Evolutionary conservation across 2,797 vertebrate genomes (phyloP).

Genomic region (Ctenopoma kingsleyae): DNA sequence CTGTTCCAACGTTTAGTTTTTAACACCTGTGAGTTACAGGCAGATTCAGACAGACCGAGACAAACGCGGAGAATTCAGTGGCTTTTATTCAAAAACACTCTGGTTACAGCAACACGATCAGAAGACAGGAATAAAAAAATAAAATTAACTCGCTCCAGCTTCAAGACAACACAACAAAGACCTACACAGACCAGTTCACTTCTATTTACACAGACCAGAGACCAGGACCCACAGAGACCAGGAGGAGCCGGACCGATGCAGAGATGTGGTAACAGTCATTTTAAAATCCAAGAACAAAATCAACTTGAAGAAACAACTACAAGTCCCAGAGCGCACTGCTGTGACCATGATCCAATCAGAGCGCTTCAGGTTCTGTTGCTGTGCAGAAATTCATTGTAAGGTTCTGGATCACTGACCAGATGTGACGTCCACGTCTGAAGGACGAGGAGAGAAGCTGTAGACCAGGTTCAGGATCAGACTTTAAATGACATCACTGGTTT

Average conservation of each 20-base stretch:
- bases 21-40: too few species aligned
- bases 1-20: too few species aligned
- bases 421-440: not conserved
- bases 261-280: conserved; percentile 2
- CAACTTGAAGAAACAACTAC: not conserved
- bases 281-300: not conserved
- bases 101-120: conserved; percentile 64
- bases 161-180: conserved; percentile 37
- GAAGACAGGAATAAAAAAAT: conserved; percentile 76
- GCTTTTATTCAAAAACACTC: conserved; percentile 81
- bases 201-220: conserved; percentile 64
- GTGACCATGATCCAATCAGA: conserved; percentile 21
- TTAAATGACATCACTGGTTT: too few species aligned
- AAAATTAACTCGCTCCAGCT: conserved; percentile 38
- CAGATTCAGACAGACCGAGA: not conserved
- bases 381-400: not conserved
- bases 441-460: too few species aligned
- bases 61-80: conserved; percentile 19
- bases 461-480: too few species aligned
- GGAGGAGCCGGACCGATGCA: not conserved
- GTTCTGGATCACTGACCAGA: conserved; percentile 9
- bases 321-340: conserved; percentile 22
- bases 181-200: conserved; percentile 39
- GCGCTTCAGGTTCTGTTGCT: not conserved
- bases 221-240: too few species aligned